Conservation (phyloP, 2,797 vertebrate species). For the Apogon hyalosoma region DNA sequence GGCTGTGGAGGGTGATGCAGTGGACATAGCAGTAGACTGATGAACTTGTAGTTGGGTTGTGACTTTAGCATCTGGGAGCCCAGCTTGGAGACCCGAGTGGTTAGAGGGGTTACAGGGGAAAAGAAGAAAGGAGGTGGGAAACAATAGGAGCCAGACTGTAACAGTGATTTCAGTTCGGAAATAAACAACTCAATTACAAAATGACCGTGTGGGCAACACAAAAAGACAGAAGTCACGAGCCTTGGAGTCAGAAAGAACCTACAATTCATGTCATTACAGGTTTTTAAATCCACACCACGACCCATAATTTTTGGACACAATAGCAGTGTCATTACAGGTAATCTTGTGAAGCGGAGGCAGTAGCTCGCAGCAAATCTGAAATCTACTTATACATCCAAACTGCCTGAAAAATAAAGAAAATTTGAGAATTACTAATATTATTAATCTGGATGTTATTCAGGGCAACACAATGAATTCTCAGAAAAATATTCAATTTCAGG, state of each 20-base stretch:
- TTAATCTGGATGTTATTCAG: conserved; percentile 20
- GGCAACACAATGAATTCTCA: background rate
- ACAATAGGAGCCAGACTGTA: no score
- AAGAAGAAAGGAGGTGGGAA: no score
- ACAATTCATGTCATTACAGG: conserved; percentile 38
- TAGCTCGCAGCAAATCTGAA: conserved; percentile 1
- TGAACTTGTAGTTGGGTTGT: no score
- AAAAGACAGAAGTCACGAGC: conserved; percentile 69
- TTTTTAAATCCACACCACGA: conserved; percentile 56
- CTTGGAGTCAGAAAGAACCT: conserved; percentile 5
- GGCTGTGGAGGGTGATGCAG: no score
- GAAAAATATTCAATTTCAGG: conserved; percentile 19
- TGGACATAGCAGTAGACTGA: no score
- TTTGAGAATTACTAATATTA: conserved; percentile 1
- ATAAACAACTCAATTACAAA: conserved; percentile 61
- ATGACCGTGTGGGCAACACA: conserved; percentile 38
- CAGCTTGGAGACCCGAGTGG: no score
- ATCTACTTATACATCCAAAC: conserved; percentile 25
- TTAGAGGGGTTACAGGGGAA: no score
- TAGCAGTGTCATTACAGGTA: conserved; percentile 66
- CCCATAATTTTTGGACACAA: conserved; percentile 68
- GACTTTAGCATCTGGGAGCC: no score
- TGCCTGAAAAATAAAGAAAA: conserved; percentile 15
- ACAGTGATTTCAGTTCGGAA: conserved; percentile 10
- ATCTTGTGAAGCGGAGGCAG: conserved; percentile 43